Base-by-base conservation (phyloP, 92 coral and sea anemone species). In the Blastomussa wellsi region DNA sequence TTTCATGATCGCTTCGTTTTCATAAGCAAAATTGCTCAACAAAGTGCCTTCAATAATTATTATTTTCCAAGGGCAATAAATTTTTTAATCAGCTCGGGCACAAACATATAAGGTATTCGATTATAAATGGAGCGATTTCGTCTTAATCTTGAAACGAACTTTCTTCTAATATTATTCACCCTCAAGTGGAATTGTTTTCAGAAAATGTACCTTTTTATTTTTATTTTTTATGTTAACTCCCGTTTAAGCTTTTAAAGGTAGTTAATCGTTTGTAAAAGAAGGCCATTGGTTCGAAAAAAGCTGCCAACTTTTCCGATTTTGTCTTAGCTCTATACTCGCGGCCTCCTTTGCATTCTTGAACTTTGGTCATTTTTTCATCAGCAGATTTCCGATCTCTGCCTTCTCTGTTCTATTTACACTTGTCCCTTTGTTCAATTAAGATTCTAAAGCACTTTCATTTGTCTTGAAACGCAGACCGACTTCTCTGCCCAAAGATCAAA, bases 301-400 rank as follows among this genome's bases (percentile, higher is more conserved):
- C 6, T 49, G 53, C 36, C 14, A 29, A 38, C 14, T 72, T 15
- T 36, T 62, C 39, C 44, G 64, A 15, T 24, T 71, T 7, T n/a
- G 49, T 44, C 31, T 31, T 3, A 17, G 29, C 42, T 39, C 3
- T 60, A 0, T 12, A 37, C 80, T 73, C 19, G 62, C 35, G 80
- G 80, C 71, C 65, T 65, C 66, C 26, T 31, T 57, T 53, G 57
- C 88, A 85, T 85, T 85, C 88, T 85, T 85, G 77, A 85, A 67
- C 67, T 76, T 52, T 85, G 42, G 87, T 74, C 81, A 55, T 49
- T 33, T 33, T 85, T 77, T 55, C 77, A 29, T 55, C 38, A 28
- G 17, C 83, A 85, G 84, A 85, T 85, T 77, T 77, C 69, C 83
- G 78, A 85, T 49, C 70, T 39, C 78, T 22, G 36, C 51, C 24